Base-by-base conservation (phyloP, 2,797 vertebrate genomes). In the Delichon dasypus region DNA sequence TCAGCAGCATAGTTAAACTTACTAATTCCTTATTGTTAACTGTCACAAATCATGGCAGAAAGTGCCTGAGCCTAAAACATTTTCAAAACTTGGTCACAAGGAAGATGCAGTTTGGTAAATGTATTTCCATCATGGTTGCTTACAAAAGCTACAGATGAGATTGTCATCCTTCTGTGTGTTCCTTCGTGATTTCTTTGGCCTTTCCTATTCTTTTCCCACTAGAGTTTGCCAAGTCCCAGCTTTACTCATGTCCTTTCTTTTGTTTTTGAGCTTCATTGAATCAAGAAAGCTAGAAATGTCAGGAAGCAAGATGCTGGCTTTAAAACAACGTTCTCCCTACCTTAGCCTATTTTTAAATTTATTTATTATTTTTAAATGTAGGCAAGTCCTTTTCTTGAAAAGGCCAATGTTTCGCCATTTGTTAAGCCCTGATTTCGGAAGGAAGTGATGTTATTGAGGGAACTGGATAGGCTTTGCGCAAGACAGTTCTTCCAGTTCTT, bases 181-280 rank as follows among this genome's bases (percentile, higher is more conserved):
- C 47, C 19, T 70, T 45, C 0, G 5, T 85, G 50, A 34, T 50
- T 90, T 64, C 57, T 45, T 81, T 66, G 60, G 70, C 70, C 47
- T 86, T 90, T 94, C 55, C 17, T 91, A 23, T 74, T 53, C 25
- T 85, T 82, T 73, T 53, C 34, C 20, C 18, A 3, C 7, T 44
- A 27, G 32, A 54, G 16, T 68, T 94, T 85, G 53, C 48, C 20
- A 50, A 74, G 47, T 83, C 73, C 11, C 48, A 70, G 64, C 45
- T 90, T 84, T 80, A 50, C 42, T 70, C 48, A 5, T 87, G 79
- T 34, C 38, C 64, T 93, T 95, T 89, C 77, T 83, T 93, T 94
- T 84, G 71, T 57, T 92, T 89, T 90, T 64, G 44, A 71, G 25
- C 42, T 90, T 88, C 42, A 32, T 47, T 93, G 47, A 84, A 53